Percentiles rank a stretch among this genome's conserved stretches.
Conservation (phyloP, 2,797 vertebrate genomes). For the Anguilla obscura region DNA sequence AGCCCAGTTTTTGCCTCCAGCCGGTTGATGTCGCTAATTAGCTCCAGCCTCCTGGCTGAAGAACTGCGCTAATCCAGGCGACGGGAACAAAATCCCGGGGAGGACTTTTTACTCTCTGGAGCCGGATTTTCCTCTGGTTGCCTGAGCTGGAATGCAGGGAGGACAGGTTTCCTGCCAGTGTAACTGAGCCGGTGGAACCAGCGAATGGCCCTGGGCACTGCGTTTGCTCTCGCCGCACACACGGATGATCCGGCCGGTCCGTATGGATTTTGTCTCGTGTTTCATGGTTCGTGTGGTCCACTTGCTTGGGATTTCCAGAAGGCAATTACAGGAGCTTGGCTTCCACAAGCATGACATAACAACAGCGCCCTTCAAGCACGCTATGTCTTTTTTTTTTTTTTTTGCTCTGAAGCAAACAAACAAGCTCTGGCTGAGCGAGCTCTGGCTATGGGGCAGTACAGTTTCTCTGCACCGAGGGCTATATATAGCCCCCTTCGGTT, state of each 20-base stretch:
- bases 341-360: neutral
- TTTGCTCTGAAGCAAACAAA: slow-evolving; percentile 6
- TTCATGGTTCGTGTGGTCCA: neutral
- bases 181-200: neutral
- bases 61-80: neutral
- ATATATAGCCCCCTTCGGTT: neutral
- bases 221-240: neutral
- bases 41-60: neutral
- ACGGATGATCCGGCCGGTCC: neutral
- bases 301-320: neutral
- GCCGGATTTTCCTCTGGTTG: neutral
- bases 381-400: neutral
- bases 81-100: neutral
- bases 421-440: neutral
- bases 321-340: neutral
- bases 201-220: neutral
- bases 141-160: neutral
- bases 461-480: neutral
- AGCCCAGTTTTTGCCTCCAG: neutral
- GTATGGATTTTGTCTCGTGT: slow-evolving; percentile 18
- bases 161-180: neutral
- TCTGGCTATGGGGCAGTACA: neutral
- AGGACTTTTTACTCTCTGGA: neutral
- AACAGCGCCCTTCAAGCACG: neutral
- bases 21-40: too few relatives aligned